A percentile compares a stretch with the other conserved stretches of the same genome.
These are phyloP conservation scores for Argyra leucocephala DNA, from an alignment of 2,888 invertebrate genomes.

Conservation along the genomic window DNA sequence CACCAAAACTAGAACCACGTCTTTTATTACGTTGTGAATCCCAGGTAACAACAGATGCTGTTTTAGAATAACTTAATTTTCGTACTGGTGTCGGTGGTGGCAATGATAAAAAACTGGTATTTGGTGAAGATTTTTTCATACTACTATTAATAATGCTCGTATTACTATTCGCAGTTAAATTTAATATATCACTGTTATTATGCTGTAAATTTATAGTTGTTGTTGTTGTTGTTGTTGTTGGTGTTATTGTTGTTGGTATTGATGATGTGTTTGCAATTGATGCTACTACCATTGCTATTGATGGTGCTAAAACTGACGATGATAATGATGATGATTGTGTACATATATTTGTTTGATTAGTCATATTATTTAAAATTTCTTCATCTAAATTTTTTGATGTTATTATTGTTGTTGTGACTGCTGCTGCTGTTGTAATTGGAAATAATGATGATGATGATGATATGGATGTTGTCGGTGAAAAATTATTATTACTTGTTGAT, in stretches of 20 bases:
- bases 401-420: constrained; percentile 10
- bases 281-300: constrained; percentile 46
- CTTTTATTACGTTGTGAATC: constrained; percentile 55
- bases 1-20: constrained; percentile 63
- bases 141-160: constrained; percentile 32
- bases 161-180: constrained; percentile 23
- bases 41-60: constrained; percentile 59
- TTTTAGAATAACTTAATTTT: constrained; percentile 46
- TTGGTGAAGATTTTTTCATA: constrained; percentile 24
- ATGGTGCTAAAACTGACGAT: constrained; percentile 20
- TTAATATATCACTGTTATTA: constrained; percentile 19
- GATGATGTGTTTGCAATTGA: constrained; percentile 34
- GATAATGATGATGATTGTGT: neutral
- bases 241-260: constrained; percentile 50
- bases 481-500: constrained; percentile 18
- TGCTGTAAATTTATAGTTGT: constrained; percentile 33
- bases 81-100: constrained; percentile 41
- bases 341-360: no score
- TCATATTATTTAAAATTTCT: neutral
- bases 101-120: constrained; percentile 39
- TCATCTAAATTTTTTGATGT: neutral
- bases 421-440: constrained; percentile 38
- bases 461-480: constrained; percentile 21
- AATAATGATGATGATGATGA: constrained; percentile 28
- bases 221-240: constrained; percentile 34